A percentile compares a stretch with the other conserved stretches of the same genome.
Evolutionary conservation across 2,797 vertebrate genomes (phyloP).

Genomic region (Typhlichthys subterraneus): DNA sequence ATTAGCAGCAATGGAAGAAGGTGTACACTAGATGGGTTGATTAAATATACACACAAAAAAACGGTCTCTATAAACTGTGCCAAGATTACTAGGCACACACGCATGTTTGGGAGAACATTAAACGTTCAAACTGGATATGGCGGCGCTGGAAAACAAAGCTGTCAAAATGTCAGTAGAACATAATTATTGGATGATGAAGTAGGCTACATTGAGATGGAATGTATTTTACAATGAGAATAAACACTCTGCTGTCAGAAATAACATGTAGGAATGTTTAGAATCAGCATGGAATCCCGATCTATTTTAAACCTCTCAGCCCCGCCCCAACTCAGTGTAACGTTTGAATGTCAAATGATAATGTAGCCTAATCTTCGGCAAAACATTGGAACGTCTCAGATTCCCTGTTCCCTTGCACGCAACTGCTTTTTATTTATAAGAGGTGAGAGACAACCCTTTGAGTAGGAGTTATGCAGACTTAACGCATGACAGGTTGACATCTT

Average conservation of each 20-base stretch:
- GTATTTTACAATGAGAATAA: slow-evolving; percentile 43
- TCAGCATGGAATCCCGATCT: slow-evolving; percentile 48
- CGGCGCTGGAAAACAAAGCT: slow-evolving; percentile 54
- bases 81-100: slow-evolving; percentile 42
- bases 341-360: slow-evolving; percentile 19
- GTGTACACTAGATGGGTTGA: slow-evolving; percentile 10
- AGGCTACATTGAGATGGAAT: slow-evolving; percentile 43
- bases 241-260: slow-evolving; percentile 51
- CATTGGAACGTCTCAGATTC: slow-evolving; percentile 48
- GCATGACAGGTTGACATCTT: slow-evolving; percentile 37
- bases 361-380: slow-evolving; percentile 44
- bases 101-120: slow-evolving; percentile 57
- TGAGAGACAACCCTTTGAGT: slow-evolving; percentile 20
- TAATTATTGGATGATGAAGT: slow-evolving; percentile 61
- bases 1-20: slow-evolving; percentile 1
- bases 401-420: slow-evolving; percentile 51
- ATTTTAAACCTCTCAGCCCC: slow-evolving; percentile 39
- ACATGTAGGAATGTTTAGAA: slow-evolving; percentile 53
- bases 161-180: slow-evolving; percentile 47
- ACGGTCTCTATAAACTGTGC: slow-evolving; percentile 18
- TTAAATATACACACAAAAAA: slow-evolving; percentile 24
- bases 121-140: slow-evolving; percentile 36
- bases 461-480: slow-evolving; percentile 34
- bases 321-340: slow-evolving; percentile 35
- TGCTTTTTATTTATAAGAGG: slow-evolving; percentile 37